Conservation (phyloP, 1,140 invertebrate genomes). For the Macrostomum lignano region DNA sequence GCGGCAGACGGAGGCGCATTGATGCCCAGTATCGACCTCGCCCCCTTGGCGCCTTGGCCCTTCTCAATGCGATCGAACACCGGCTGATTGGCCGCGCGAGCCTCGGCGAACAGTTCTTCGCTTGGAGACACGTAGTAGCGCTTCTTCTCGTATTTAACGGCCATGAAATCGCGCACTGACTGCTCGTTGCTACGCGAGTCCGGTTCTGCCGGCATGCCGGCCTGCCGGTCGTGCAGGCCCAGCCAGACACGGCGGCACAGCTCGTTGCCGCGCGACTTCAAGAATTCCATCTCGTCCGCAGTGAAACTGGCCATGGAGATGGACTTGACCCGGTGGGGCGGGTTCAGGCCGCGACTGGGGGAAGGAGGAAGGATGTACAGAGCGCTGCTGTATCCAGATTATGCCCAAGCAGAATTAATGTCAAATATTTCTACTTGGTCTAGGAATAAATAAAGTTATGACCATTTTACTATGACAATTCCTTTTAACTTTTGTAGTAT, state of each 20-base stretch:
- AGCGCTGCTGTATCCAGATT: too few relatives aligned
- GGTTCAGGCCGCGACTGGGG: constrained; percentile 75
- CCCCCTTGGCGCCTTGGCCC: too few relatives aligned
- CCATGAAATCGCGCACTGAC: constrained; percentile 59
- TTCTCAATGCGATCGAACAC: not conserved
- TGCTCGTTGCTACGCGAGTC: constrained; percentile 56
- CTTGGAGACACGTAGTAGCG: constrained; percentile 31
- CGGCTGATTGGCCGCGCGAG: constrained; percentile 12
- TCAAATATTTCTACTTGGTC: constrained; percentile 9
- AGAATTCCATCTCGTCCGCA: constrained; percentile 66
- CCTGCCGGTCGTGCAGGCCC: constrained; percentile 40
- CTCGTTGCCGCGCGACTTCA: constrained; percentile 65
- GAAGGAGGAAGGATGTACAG: too few relatives aligned
- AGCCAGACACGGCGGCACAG: constrained; percentile 62
- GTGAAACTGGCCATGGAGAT: constrained; percentile 94
- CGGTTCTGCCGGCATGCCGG: constrained; percentile 15
- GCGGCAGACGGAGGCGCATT: too few relatives aligned
- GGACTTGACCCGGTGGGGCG: constrained; percentile 82
- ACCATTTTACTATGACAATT: too few relatives aligned
- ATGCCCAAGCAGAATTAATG: constrained; percentile 9
- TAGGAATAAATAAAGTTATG: too few relatives aligned
- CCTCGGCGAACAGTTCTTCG: constrained; percentile 20
- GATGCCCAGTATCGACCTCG: too few relatives aligned
- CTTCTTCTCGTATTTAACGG: constrained; percentile 68
- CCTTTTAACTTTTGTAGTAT: too few relatives aligned